Evolutionary conservation across 2,888 invertebrate genomes (phyloP).

Genomic region (Cosmopolites sordidus): DNA sequence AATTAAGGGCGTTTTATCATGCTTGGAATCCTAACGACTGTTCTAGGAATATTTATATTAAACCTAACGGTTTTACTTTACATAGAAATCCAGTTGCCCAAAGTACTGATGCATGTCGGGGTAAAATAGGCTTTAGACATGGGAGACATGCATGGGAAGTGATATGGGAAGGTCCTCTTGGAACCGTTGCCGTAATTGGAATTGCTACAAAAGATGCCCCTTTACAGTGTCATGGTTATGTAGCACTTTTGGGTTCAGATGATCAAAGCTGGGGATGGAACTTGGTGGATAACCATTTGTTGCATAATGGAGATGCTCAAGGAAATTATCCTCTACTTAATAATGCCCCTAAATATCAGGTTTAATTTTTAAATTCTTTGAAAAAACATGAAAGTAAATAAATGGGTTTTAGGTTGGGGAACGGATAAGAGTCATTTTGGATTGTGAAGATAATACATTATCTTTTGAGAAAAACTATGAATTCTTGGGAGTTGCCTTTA

Average conservation of each 20-base stretch:
- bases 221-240: slow-evolving; percentile 91
- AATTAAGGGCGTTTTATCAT: slow-evolving; percentile 87
- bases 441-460: slow-evolving; percentile 94
- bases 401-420: slow-evolving; percentile 81
- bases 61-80: slow-evolving; percentile 93
- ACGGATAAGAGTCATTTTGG: slow-evolving; percentile 92
- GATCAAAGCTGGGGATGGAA: slow-evolving; percentile 99
- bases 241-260: slow-evolving; percentile 90
- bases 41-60: slow-evolving; percentile 94
- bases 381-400: neutral
- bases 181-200: slow-evolving; percentile 96
- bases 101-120: slow-evolving; percentile 92
- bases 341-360: slow-evolving; percentile 97
- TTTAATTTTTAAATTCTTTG: slow-evolving; percentile 41
- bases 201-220: slow-evolving; percentile 92
- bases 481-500: slow-evolving; percentile 96
- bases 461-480: slow-evolving; percentile 98
- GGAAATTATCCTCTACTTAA: slow-evolving; percentile 91
- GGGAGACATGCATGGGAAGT: slow-evolving; percentile 98
- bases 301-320: slow-evolving; percentile 94
- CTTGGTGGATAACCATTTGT: slow-evolving; percentile 92
- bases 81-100: slow-evolving; percentile 98
- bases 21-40: slow-evolving; percentile 98
- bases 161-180: slow-evolving; percentile 96
- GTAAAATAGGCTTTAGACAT: slow-evolving; percentile 82